A percentile compares a stretch with the other conserved stretches of the same genome.
Evolutionary conservation across 2,113 vertebrate species (phyloP).

Genomic region (Emydura subglobosa): DNA sequence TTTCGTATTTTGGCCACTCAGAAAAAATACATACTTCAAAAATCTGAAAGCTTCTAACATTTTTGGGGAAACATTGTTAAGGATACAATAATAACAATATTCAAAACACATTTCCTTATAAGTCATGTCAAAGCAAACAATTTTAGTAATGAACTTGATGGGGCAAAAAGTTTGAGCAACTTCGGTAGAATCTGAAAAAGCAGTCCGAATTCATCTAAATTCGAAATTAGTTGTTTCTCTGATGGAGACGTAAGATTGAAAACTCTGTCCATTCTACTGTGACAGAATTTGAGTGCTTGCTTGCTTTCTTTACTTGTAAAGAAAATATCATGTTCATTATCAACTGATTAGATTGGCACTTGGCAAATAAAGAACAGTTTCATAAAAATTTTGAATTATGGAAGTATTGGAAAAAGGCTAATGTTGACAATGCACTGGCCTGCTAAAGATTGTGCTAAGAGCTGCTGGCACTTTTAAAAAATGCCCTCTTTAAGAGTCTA

Average conservation of each 20-base stretch:
- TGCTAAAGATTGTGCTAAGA: constrained; percentile 41
- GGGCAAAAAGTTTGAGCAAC: background rate
- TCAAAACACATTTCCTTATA: constrained; percentile 52
- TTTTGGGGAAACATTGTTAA: constrained; percentile 27
- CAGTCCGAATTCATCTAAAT: constrained; percentile 50
- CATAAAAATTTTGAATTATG: constrained; percentile 58
- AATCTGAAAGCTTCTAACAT: constrained; percentile 49
- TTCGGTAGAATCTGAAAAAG: constrained; percentile 61
- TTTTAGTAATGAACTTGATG: background rate
- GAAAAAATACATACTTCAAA: constrained; percentile 50
- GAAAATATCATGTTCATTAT: constrained; percentile 65
- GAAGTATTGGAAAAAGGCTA: constrained; percentile 40
- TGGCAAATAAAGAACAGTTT: constrained; percentile 60
- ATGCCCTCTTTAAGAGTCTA: background rate
- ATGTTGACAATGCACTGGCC: constrained; percentile 4
- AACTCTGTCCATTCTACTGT: constrained; percentile 68
- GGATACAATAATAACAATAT: constrained; percentile 47
- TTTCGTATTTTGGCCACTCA: constrained; percentile 3
- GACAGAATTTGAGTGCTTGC: constrained; percentile 59
- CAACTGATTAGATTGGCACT: constrained; percentile 68
- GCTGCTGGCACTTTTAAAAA: constrained; percentile 43
- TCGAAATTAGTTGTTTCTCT: constrained; percentile 61
- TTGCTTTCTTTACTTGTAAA: constrained; percentile 56
- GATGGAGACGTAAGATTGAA: constrained; percentile 61
- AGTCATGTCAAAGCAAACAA: constrained; percentile 44